Evolutionary conservation across 2,797 vertebrate species (phyloP), one percentile per base, ranked within the genome.

Genomic region (Enteromius mattozi): DNA sequence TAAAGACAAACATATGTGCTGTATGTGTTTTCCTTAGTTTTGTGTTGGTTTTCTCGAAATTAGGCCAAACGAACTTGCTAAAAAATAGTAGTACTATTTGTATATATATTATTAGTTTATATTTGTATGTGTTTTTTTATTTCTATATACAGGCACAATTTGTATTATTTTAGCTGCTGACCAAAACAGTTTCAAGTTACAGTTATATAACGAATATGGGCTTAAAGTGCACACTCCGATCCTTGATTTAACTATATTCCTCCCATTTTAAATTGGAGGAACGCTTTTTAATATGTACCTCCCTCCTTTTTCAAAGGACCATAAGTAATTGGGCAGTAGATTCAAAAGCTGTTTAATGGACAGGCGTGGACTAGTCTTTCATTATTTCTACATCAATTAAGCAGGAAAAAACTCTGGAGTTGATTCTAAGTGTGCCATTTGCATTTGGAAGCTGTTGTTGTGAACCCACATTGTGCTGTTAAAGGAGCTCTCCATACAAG

Each of bases 1-100:
- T 49, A 30, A 21, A 78, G 59, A 78, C 76, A 42, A 13, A 61
- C 12, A 54, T 49, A 74, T 75, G 51, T n/a, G 10, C 69, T 42
- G 7, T 24, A 14, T 27, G 1, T 30, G 24, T 33, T 13, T 45
- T 61, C 0, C 42, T 4, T 63, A 14, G 19, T 3, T 1, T 19
- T 76, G 27, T 27, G 1, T 27, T 27, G 27, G 1, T 3, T 76
- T 42, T n/a, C 6, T 42, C 17, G 42, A 17, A 70, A 42, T 70
- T 69, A 4, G 21, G 10, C n/a, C 65, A 1, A 37, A 65, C 63
- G 27, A 33, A 21, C 17, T 2, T 65, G 3, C 19, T 54, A 6
- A 33, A n/a, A 71, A 45, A 16, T 16, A 8, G 6, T 6, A 45
- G 69, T 16, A 42, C 5, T 4, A 9, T 30, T 17, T 72, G 27